phyloP scores from a whole-genome alignment of 2,888 invertebrate genomes.

The Sinohyriopsis cumingii region DNA sequence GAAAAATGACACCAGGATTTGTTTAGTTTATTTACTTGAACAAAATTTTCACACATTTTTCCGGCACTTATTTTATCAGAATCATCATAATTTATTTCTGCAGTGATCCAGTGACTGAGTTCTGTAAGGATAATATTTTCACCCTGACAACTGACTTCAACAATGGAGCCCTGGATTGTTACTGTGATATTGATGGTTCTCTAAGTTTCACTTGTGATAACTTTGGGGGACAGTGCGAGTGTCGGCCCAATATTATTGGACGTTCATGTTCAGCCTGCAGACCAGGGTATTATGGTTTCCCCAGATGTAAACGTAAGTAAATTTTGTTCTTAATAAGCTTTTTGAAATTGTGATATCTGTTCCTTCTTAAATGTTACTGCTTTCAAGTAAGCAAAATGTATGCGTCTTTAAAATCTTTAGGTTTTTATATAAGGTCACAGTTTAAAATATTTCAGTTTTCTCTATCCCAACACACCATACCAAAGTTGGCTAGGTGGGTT shows the following conservation, averaged over 20 bases:
- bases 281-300: conserved; percentile 96
- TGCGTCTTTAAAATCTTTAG: too few species aligned
- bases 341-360: too few species aligned
- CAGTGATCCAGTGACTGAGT: conserved; percentile 69
- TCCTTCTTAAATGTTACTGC: too few species aligned
- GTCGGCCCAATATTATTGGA: conserved; percentile 94
- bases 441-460: too few species aligned
- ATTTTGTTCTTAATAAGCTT: neutral
- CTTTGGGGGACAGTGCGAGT: conserved; percentile 97
- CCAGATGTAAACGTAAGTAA: conserved; percentile 83
- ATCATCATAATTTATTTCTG: neutral
- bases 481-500: too few species aligned
- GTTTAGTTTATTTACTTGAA: neutral
- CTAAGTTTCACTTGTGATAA: conserved; percentile 89
- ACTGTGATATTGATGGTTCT: conserved; percentile 91
- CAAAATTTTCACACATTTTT: neutral
- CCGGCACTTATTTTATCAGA: neutral
- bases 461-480: too few species aligned
- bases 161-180: conserved; percentile 90
- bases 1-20: neutral
- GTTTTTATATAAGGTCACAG: too few species aligned
- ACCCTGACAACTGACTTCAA: conserved; percentile 96
- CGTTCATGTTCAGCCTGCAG: conserved; percentile 76
- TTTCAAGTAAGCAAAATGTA: too few species aligned
- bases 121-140: conserved; percentile 92